phyloP scores from a whole-genome alignment of 2,888 invertebrate species.

The Cabera pusaria region DNA sequence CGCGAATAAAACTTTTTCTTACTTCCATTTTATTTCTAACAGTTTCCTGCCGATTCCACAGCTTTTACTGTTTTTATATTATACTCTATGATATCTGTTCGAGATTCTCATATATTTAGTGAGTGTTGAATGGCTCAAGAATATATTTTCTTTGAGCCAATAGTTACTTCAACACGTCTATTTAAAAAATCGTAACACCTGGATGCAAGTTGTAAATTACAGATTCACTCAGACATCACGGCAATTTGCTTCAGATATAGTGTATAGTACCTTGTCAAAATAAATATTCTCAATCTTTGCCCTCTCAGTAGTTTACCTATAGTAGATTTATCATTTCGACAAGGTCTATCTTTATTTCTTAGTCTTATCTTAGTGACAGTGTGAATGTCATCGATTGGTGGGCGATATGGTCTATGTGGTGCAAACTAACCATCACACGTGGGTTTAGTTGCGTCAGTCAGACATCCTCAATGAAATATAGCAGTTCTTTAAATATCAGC shows the following conservation, averaged over 20 bases:
- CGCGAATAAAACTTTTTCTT: too few species aligned
- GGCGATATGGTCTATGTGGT: constrained; percentile 3
- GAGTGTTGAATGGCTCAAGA: background rate
- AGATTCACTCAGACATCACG: constrained; percentile 3
- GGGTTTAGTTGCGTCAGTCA: background rate
- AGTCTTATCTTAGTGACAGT: too few species aligned
- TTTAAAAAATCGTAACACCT: constrained; percentile 1
- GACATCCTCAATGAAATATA: too few species aligned
- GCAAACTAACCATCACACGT: background rate
- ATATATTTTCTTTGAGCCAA: constrained; percentile 5
- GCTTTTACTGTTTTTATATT: too few species aligned
- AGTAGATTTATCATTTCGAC: background rate
- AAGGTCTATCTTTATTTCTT: background rate
- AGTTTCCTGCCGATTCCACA: too few species aligned
- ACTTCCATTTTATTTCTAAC: too few species aligned
- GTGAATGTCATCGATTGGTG: background rate
- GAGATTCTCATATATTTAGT: too few species aligned
- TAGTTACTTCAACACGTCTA: constrained; percentile 6
- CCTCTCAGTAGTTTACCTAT: too few species aligned
- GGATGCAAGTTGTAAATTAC: constrained; percentile 5
- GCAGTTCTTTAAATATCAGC: too few species aligned
- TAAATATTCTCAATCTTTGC: background rate
- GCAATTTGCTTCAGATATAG: background rate
- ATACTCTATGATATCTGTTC: too few species aligned
- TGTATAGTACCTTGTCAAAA: constrained; percentile 1